phyloP scores from a whole-genome alignment of 2,888 invertebrate genomes.

The Caenorhabditis sinica region DNA sequence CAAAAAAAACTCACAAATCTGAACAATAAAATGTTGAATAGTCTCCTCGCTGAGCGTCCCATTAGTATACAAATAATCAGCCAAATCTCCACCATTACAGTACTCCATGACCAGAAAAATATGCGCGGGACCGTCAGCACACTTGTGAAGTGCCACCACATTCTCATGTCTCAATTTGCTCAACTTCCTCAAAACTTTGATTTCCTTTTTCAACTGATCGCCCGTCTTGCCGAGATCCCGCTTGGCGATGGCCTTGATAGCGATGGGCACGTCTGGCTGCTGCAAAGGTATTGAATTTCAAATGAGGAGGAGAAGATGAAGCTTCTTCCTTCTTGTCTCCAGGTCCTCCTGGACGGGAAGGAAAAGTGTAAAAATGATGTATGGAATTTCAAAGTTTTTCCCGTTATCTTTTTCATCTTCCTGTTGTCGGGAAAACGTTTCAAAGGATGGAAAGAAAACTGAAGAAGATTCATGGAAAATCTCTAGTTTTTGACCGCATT shows the following conservation, averaged over 20 bases:
- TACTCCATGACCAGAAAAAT: constrained; percentile 98
- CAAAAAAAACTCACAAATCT: constrained; percentile 89
- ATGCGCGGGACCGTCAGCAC: constrained; percentile 95
- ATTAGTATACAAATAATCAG: constrained; percentile 95
- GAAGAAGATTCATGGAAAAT: neutral
- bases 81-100: constrained; percentile 99
- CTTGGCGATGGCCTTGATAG: constrained; percentile 98
- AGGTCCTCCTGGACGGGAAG: neutral
- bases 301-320: neutral
- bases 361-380: constrained; percentile 16
- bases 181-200: constrained; percentile 97
- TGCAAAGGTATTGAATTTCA: constrained; percentile 85
- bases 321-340: too few species aligned
- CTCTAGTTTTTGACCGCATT: neutral
- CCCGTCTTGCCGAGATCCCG: constrained; percentile 97
- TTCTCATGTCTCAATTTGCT: constrained; percentile 98
- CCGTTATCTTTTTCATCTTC: too few species aligned
- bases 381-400: constrained; percentile 3
- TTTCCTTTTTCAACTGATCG: constrained; percentile 97
- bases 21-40: constrained; percentile 94
- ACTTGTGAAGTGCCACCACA: constrained; percentile 97
- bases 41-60: constrained; percentile 97
- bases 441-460: too few species aligned
- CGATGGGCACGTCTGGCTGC: constrained; percentile 92
- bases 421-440: too few species aligned